Percentiles rank a stretch among this genome's conserved stretches.
These are phyloP conservation scores for Thalassophryne amazonica DNA, from an alignment of 2,797 vertebrate species.

Conservation along the genomic window DNA sequence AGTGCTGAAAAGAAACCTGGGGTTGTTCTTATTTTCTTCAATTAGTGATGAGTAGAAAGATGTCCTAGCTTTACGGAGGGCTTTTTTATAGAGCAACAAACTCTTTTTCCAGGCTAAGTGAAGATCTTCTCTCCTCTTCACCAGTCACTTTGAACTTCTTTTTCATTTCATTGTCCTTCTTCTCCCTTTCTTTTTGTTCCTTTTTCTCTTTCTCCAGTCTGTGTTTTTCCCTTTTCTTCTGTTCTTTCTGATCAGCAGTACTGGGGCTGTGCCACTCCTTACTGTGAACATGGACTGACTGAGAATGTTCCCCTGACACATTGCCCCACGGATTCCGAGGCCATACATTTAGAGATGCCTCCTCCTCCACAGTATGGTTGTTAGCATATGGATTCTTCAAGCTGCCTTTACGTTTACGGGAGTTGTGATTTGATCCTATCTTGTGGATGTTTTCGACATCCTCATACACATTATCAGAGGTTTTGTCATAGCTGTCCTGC, in stretches of 20 bases:
- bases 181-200: constrained; percentile 75
- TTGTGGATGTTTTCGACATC: constrained; percentile 69
- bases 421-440: constrained; percentile 44
- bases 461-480: constrained; percentile 70
- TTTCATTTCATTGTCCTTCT: constrained; percentile 76
- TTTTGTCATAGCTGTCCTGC: constrained; percentile 43
- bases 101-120: no score
- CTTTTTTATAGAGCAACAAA: no score
- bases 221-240: constrained; percentile 76
- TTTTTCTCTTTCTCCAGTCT: constrained; percentile 77
- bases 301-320: constrained; percentile 27
- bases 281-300: constrained; percentile 25
- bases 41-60: no score
- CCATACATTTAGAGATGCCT: constrained; percentile 45
- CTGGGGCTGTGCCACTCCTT: constrained; percentile 66
- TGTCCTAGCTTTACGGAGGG: no score
- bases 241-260: constrained; percentile 65
- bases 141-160: constrained; percentile 82
- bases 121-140: constrained; percentile 63
- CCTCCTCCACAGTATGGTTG: constrained; percentile 54
- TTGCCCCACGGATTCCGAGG: constrained; percentile 51
- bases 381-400: constrained; percentile 77
- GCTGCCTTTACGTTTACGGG: constrained; percentile 52
- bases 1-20: no score
- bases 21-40: no score